Percentiles rank a stretch among this genome's conserved stretches.
phyloP scores from a whole-genome alignment of 2,113 vertebrate species.

The Ranitomeya variabilis region DNA sequence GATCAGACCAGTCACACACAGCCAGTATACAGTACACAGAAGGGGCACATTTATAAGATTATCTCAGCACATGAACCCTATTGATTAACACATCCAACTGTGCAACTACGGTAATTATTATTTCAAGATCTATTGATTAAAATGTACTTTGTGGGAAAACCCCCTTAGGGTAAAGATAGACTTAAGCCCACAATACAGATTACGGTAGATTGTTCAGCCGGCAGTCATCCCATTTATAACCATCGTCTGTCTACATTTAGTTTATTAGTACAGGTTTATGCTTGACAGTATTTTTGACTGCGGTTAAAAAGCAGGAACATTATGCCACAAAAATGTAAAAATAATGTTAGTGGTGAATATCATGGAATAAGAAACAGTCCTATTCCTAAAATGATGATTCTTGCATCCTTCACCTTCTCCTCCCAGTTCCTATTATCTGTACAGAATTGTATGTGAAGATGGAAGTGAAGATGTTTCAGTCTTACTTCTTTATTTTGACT shows the following conservation, averaged over 20 bases:
- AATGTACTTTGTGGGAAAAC: too few species aligned
- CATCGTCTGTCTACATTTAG: neutral
- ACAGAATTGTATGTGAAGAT: neutral
- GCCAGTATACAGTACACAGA: too few species aligned
- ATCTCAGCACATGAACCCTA: too few species aligned
- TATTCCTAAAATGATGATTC: conserved; percentile 1
- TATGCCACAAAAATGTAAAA: neutral
- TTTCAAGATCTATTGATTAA: too few species aligned
- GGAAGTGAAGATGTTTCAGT: neutral
- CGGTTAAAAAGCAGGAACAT: neutral
- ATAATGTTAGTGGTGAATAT: neutral
- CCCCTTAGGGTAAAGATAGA: too few species aligned
- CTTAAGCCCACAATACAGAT: too few species aligned
- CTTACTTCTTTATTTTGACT: neutral
- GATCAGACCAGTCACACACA: too few species aligned
- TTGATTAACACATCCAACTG: too few species aligned
- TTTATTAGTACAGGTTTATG: neutral
- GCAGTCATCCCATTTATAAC: neutral
- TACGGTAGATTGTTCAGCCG: too few species aligned
- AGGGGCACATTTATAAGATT: too few species aligned
- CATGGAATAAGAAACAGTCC: neutral
- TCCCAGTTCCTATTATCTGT: conserved; percentile 7
- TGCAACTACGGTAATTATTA: too few species aligned
- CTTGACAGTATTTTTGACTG: neutral
- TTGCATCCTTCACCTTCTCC: neutral